Base-by-base conservation (phyloP, 1,140 invertebrate genomes). In the Bombus balteatus region DNA sequence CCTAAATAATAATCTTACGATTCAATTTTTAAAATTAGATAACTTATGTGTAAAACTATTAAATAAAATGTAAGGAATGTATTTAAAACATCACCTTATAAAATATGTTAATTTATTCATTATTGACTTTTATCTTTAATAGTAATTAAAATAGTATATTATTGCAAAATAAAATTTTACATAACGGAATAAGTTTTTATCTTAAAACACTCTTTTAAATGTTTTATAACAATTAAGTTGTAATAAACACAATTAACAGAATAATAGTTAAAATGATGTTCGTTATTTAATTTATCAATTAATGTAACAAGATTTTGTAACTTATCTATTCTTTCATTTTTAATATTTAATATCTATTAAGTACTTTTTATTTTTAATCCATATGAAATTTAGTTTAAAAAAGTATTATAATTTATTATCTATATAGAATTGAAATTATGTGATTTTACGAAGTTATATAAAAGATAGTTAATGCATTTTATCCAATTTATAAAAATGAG, bases 51-150 rank as follows among this genome's bases (percentile, higher is more conserved):
- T 78, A n/a, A 41, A 76, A 10, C 5, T 41, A n/a, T 28, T 41
- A 41, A 28, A n/a, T 41, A 72, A 41, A 41, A 72, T 72, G 6
- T 72, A 72, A 12, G 68, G 22, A 68, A 70, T 71, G 68, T 71
- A 71, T 41, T 72, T 41, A 72, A 37, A 72, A n/a, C 0, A n/a
- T 15, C 22, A 25, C 0, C 34, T 81, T 39, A 39, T 22, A 75
- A 76, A 47, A 43, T 76, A 37, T 83, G 5, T 47, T 53, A 53
- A 53, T 53, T 53, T 53, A 53, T 22, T 5, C 18, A 53, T 53
- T 53, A 53, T 18, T 53, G 47, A 53, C 1, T 53, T 53, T 22
- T 53, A 53, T 53, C 47, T 53, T 53, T 22, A 22, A 28, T 59
- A 47, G 15, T 79, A 41, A 32, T n/a, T 34, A 77, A 41, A 39